These are phyloP conservation scores for Theocolax elegans DNA, from an alignment of 1,140 invertebrate species.

Conservation along the genomic window DNA sequence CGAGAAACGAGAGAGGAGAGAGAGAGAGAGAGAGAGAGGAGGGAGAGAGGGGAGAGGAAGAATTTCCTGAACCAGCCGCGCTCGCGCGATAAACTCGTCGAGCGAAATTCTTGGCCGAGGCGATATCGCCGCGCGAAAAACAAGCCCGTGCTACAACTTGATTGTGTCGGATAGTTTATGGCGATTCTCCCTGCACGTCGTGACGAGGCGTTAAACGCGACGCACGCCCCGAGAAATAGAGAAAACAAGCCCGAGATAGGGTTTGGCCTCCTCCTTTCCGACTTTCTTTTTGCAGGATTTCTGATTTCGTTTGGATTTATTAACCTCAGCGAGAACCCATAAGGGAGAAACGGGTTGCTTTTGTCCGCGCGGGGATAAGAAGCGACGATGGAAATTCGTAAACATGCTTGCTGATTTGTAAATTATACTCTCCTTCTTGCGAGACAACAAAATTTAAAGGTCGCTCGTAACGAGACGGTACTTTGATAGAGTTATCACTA, in stretches of 20 bases:
- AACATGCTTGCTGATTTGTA: no score
- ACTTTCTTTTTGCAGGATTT: not conserved
- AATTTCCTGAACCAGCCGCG: conserved; percentile 47
- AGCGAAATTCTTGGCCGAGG: conserved; percentile 44
- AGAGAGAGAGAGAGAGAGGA: not conserved
- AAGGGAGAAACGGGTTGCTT: no score
- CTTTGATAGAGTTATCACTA: no score
- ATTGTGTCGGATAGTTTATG: conserved; percentile 57
- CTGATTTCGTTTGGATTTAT: not conserved
- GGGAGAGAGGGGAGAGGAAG: conserved; percentile 30
- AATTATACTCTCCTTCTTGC: no score
- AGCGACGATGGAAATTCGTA: no score
- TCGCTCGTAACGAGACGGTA: no score
- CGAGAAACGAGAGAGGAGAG: not conserved
- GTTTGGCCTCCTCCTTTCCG: not conserved
- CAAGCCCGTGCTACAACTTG: conserved; percentile 50
- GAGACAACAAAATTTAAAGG: no score
- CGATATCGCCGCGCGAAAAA: conserved; percentile 48
- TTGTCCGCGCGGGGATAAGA: no score
- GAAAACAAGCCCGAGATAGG: not conserved
- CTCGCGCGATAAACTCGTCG: conserved; percentile 47
- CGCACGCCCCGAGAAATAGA: not conserved
- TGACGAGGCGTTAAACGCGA: conserved; percentile 51
- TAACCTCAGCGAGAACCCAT: not conserved
- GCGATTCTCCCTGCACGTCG: conserved; percentile 45